phyloP scores from a whole-genome alignment of 1,140 invertebrate species.

The Drosophila pseudoananassae region DNA sequence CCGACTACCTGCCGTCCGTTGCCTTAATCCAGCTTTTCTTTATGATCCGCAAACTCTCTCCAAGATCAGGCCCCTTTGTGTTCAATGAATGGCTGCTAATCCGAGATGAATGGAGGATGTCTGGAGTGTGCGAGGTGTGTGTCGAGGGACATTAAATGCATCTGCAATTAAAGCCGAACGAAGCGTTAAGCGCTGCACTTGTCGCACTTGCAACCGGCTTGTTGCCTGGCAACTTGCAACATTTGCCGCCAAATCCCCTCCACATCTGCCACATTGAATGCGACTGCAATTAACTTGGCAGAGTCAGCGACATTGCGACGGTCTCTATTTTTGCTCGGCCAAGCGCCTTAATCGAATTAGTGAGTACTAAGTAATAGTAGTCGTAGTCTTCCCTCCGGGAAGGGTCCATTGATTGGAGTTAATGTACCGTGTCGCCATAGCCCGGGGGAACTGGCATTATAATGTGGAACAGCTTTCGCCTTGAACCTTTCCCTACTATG shows the following conservation, averaged over 20 bases:
- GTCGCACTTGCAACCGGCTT: conserved; percentile 29
- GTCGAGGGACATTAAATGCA: conserved; percentile 33
- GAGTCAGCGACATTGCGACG: conserved; percentile 40
- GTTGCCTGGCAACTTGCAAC: conserved; percentile 5
- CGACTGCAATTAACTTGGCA: conserved; percentile 63
- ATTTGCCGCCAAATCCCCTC: conserved; percentile 34
- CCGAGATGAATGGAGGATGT: conserved; percentile 21
- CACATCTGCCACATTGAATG: conserved; percentile 23
- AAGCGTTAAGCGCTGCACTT: conserved; percentile 48
- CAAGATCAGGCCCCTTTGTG: conserved; percentile 2
- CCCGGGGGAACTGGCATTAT: neutral
- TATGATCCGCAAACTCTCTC: conserved; percentile 20
- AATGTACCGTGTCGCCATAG: conserved; percentile 59
- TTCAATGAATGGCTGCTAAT: conserved; percentile 35
- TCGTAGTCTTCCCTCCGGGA: neutral
- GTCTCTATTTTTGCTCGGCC: conserved; percentile 45
- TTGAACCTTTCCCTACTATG: conserved; percentile 34
- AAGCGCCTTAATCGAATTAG: conserved; percentile 76
- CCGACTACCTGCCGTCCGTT: neutral
- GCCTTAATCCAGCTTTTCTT: conserved; percentile 23
- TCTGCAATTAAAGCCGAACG: conserved; percentile 47
- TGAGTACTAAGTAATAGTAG: neutral
- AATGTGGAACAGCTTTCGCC: conserved; percentile 32
- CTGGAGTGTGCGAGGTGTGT: conserved; percentile 12
- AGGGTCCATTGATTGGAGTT: conserved; percentile 70